Evolutionary conservation across 1,140 invertebrate species (phyloP).

Genomic region (Lepidostoma basale): DNA sequence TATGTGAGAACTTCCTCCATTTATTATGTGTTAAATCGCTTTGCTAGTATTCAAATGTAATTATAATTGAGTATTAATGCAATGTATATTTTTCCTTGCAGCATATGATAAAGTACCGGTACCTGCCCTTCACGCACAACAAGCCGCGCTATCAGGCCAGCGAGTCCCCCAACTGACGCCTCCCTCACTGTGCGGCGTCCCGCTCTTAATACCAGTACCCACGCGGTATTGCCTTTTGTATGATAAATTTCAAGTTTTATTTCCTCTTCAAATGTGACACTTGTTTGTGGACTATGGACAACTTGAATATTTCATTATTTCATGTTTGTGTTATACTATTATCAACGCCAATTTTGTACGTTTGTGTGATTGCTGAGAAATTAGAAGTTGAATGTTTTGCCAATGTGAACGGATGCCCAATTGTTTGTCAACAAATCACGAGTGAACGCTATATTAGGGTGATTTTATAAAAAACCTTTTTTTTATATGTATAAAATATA

Average conservation of each 20-base stretch:
- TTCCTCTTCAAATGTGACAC: conserved; percentile 10
- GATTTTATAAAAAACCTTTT: background rate
- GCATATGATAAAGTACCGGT: conserved; percentile 99
- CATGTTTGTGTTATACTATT: background rate
- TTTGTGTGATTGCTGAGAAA: conserved; percentile 12
- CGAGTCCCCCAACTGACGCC: conserved; percentile 58
- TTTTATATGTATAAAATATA: conserved; percentile 7
- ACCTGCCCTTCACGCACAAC: conserved; percentile 97
- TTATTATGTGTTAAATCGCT: no score
- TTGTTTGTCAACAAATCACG: background rate
- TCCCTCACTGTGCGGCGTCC: background rate
- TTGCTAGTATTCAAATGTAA: no score
- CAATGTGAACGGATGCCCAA: background rate
- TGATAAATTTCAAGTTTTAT: conserved; percentile 15
- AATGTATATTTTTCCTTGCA: conserved; percentile 73
- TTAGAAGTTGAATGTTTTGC: conserved; percentile 5
- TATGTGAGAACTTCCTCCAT: no score
- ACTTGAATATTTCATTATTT: conserved; percentile 17
- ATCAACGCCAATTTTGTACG: conserved; percentile 11
- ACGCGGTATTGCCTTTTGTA: conserved; percentile 21
- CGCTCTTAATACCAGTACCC: conserved; percentile 18
- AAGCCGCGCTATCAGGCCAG: conserved; percentile 91
- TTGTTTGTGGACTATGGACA: conserved; percentile 26
- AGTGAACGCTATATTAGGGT: conserved; percentile 5
- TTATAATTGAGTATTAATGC: no score